These are phyloP conservation scores for Nasua narica DNA, from an alignment of 2,797 vertebrate genomes.

Conservation along the genomic window DNA sequence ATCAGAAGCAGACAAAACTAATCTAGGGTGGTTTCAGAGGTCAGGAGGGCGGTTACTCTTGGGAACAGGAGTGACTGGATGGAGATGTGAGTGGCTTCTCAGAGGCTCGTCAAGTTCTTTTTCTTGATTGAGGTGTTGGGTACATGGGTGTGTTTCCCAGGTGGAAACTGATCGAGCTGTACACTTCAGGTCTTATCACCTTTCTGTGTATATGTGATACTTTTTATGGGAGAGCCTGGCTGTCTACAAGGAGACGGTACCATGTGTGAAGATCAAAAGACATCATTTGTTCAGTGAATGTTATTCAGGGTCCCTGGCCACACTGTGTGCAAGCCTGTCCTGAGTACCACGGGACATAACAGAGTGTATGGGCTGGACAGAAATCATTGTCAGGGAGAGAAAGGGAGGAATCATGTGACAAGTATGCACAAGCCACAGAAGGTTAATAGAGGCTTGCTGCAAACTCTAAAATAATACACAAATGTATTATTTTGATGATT, in stretches of 20 bases:
- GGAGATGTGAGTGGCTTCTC: neutral
- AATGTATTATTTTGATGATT: neutral
- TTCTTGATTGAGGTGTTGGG: neutral
- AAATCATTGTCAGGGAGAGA: neutral
- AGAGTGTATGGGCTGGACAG: neutral
- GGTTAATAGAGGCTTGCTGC: neutral
- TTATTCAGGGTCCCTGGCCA: neutral
- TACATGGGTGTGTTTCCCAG: neutral
- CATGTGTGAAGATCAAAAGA: neutral
- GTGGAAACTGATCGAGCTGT: neutral
- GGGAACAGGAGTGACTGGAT: neutral
- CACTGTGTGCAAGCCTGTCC: neutral
- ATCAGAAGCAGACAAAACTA: neutral
- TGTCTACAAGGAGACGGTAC: neutral
- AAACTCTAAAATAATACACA: neutral
- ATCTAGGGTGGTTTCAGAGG: too few relatives aligned
- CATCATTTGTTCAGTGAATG: neutral
- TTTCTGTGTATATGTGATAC: neutral
- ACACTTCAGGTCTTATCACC: neutral
- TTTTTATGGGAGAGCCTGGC: neutral
- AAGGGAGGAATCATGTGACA: neutral
- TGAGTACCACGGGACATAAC: neutral
- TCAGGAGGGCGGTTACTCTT: neutral
- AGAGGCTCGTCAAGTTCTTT: neutral
- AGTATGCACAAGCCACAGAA: neutral